These are phyloP conservation scores for Echinarachnius parma DNA, from an alignment of 53 echinoderm and acorn worm genomes.

Conservation along the genomic window DNA sequence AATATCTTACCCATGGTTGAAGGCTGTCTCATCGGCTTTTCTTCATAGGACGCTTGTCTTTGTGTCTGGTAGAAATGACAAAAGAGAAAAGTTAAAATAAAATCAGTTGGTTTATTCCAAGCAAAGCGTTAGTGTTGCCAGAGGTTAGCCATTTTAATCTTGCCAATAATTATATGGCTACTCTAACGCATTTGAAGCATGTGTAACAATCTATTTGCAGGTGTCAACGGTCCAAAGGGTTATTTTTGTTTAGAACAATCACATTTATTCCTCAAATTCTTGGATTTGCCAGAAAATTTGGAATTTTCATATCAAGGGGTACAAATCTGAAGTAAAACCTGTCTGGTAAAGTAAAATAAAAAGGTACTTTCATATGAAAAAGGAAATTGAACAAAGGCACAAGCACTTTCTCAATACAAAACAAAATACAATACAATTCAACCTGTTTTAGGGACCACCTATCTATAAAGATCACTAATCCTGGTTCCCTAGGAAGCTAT, in stretches of 20 bases:
- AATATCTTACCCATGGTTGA: slow-evolving; percentile 40
- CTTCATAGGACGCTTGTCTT: slow-evolving; percentile 8
- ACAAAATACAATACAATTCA: not conserved
- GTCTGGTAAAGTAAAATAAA: not conserved
- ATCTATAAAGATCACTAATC: not conserved
- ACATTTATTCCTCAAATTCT: too few relatives aligned
- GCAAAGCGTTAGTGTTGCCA: not conserved
- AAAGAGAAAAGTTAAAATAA: too few relatives aligned
- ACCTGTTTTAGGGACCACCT: not conserved
- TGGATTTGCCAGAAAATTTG: too few relatives aligned
- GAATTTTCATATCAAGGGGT: not conserved
- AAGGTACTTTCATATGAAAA: not conserved
- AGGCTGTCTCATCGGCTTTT: slow-evolving; percentile 30
- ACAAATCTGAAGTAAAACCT: not conserved
- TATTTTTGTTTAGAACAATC: too few relatives aligned
- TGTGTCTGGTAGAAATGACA: slow-evolving; percentile 3
- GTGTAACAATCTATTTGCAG: too few relatives aligned
- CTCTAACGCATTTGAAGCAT: too few relatives aligned
- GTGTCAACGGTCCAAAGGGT: too few relatives aligned
- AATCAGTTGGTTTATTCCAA: too few relatives aligned
- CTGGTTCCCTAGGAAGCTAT: not conserved
- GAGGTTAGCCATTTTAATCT: too few relatives aligned
- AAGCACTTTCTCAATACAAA: not conserved
- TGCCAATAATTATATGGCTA: too few relatives aligned
- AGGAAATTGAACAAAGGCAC: not conserved